Base-by-base conservation (phyloP, 2,888 invertebrate species). In the Apamea sordens region DNA sequence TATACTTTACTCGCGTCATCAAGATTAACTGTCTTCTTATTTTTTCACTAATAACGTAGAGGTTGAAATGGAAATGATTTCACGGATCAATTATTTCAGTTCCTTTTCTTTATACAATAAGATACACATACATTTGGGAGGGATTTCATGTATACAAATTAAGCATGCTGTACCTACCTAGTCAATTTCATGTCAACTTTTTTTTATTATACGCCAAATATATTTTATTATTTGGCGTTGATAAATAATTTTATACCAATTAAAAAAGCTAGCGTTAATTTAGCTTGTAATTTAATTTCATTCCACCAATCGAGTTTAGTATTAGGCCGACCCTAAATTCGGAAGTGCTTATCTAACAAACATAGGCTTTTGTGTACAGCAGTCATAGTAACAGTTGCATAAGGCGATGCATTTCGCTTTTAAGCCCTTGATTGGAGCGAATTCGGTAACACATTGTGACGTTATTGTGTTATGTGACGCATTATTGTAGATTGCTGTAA, bases 281-380 rank as follows among this genome's bases (percentile, higher is more conserved):
- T 21, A 32, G 53, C 32, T 24, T 5, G 32, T 28, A 0, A 69
- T 13, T 47, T 21, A 0, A 15, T 53, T 70, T 41, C 0, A n/a
- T 50, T 59, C 10, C 24, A 44, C 28, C 15, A 56, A 44, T 28
- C 24, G 6, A 32, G n/a, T 64, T 18, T 6, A 64, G 44, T 15
- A 18, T 28, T 77, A 56, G 2, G 41, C 4, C 65, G 68, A 28
- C 76, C 73, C 79, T 79, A 65, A n/a, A 64, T 79, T 82, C 13
- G 77, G 73, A 70, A 77, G 74, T 79, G 72, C 24, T 67, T 82
- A 85, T 82, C 72, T 72, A 79, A 72, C 32, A 86, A 85, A 86
- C 79, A 77, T 32, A n/a, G n/a, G 59, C 64, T 21, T 50, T 72
- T 86, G 86, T 85, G 70, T 83, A 77, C 53, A 28, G 56, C 24